Evolutionary conservation across 2,113 vertebrate species (phyloP).

Genomic region (Paradoxurus hermaphroditus): DNA sequence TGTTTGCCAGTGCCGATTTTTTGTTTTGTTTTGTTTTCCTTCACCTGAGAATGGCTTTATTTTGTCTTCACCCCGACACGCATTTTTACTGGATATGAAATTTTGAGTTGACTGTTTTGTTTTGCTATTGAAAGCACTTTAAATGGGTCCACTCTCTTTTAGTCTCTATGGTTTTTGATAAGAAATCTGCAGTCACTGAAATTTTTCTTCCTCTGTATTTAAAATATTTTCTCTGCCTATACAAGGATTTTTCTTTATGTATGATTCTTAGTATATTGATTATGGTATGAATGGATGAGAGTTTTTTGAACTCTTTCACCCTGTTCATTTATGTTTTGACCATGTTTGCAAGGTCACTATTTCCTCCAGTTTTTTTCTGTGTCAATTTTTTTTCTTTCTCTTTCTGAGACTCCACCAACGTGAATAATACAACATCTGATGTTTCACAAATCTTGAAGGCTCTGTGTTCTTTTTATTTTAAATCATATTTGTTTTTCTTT

Average conservation of each 20-base stretch:
- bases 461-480: neutral
- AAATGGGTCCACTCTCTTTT: neutral
- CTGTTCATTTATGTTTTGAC: neutral
- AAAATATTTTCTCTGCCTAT: neutral
- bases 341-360: neutral
- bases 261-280: neutral
- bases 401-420: neutral
- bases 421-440: neutral
- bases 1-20: neutral
- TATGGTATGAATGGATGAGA: neutral
- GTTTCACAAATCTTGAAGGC: neutral
- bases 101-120: neutral
- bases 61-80: neutral
- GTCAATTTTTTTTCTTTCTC: neutral
- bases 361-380: neutral
- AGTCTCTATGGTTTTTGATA: neutral
- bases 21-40: neutral
- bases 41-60: neutral
- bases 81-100: neutral
- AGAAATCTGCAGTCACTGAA: neutral
- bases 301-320: neutral
- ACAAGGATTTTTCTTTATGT: neutral
- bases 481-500: neutral
- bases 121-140: neutral
- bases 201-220: neutral